Evolutionary conservation across 2,113 vertebrate species (phyloP), one percentile per base, ranked within the genome.

Genomic region (Tympanuchus pallidicinctus): DNA sequence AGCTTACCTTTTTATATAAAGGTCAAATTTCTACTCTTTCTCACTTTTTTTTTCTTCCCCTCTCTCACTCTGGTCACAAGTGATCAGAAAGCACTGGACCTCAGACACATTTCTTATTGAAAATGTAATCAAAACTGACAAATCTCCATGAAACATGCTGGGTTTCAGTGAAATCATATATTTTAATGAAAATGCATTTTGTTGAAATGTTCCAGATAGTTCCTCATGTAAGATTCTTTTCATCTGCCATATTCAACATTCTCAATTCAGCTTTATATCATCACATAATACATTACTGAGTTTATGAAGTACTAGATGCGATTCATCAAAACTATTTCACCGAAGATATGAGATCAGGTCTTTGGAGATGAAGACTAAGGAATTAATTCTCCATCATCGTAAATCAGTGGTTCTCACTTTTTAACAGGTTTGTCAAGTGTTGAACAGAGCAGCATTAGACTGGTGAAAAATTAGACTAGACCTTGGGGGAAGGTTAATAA

Each of bases 401-500:
- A 64, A 78, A 73, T 12, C 67, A 38, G 77, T 78, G 0, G 2
- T 89, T 86, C 25, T 73, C 30, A 47, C 27, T 56, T 63, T 82
- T 67, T 83, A 48, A 79, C 30, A 71, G 8, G 52, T 86, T 86
- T 86, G 43, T 36, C 42, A 94, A 59, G 24, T 78, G 89, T 89
- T 73, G 36, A 57, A 43, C 42, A 42, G 38, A 63, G 38, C 18
- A 65, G 27, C 52, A 65, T 71, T 84, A 76, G 17, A 50, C n/a
- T 63, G 22, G 24, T 88, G 32, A 85, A 80, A 85, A 88, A 82
- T 84, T 85, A 88, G 88, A 82, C 52, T 45, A 64, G 59, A 63
- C 90, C 90, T 91, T 90, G 88, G 66, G 93, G 91, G 82, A 96
- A 97, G 86, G 82, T 94, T 94, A 95, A 95, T 93, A 85, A 79